Base-by-base conservation (phyloP, 1,140 invertebrate species). In the Drosophila pachea region DNA sequence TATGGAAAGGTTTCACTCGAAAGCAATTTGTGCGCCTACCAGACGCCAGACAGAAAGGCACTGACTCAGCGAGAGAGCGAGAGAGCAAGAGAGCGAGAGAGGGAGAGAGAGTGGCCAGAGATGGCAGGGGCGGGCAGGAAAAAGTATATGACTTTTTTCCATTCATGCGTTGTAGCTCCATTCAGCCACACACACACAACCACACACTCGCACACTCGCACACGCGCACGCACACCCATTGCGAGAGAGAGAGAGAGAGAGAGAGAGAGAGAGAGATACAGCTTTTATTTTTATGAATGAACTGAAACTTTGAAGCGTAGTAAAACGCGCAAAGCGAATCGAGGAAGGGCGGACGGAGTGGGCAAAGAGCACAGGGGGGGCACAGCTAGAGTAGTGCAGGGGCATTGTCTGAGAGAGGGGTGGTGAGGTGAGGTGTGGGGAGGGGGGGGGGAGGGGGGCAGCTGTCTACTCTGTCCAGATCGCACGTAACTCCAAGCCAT, bases 161-260 rank as follows among this genome's bases (percentile, higher is more conserved):
- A 84, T 86, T 86, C 79, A 86, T 84, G 76, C 69, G 64, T 76
- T 70, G 76, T 81, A 76, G 81, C 65, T 86, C 74, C 79, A 86
- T 84, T 84, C 62, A 86, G 69, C 35, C 74, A 69, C 65, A 64
- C 59, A 73, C 32, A 60, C 60, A 60, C 36, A 29, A 0, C 14
- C 43, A 47, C 7, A 14, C 8, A 48, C 14, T 49, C 12, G 31
- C 31, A 49, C 54, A 42, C 62, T 48, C 47, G 53, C 67, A 32
- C 38, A 5, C 38, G 22, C 12, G 45, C 40, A 61, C 64, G 33
- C 48, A 53, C 63, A 48, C 33, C 33, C 62, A 65, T 35, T 14
- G 35, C 54, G 48, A 45, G 22, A 40, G 49, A 56, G n/a, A n/a
- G n/a, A n/a, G n/a, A n/a, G n/a, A n/a, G n/a, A n/a, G n/a, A n/a